A percentile compares a stretch with the other conserved stretches of the same genome.
Conservation (phyloP, 1,140 invertebrate genomes). For the Drosophila pruinosa region DNA sequence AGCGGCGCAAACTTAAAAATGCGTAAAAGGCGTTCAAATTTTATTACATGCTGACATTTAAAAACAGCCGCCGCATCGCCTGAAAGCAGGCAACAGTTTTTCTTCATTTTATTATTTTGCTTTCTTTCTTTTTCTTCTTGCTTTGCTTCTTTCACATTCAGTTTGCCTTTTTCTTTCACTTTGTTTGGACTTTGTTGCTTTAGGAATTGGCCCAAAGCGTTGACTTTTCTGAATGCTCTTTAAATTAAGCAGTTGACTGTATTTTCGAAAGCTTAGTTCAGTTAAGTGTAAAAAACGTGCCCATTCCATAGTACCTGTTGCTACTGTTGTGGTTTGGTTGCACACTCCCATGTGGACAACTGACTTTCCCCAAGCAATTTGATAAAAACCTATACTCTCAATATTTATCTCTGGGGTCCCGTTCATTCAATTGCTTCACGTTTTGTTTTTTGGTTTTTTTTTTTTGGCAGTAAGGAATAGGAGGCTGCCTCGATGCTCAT, state of each 20-base stretch:
- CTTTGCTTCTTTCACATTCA: background rate
- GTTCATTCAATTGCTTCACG: constrained; percentile 20
- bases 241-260: constrained; percentile 23
- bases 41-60: constrained; percentile 64
- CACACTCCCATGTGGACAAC: constrained; percentile 2
- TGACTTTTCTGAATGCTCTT: constrained; percentile 27
- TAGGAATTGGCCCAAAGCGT: constrained; percentile 16
- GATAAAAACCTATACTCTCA: background rate
- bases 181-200: constrained; percentile 4
- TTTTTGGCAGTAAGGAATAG: background rate
- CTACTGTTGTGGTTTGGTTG: background rate
- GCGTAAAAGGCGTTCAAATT: constrained; percentile 50
- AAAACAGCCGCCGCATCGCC: constrained; percentile 6
- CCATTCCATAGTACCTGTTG: constrained; percentile 19
- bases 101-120: background rate
- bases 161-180: constrained; percentile 1
- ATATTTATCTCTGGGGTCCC: constrained; percentile 20
- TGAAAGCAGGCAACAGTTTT: constrained; percentile 20
- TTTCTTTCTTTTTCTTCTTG: background rate
- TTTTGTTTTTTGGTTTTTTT: background rate
- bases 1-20: constrained; percentile 47
- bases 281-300: background rate
- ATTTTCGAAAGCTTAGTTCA: constrained; percentile 15
- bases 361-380: constrained; percentile 30
- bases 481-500: constrained; percentile 28